Evolutionary conservation across 1,140 invertebrate genomes (phyloP), one percentile per base, ranked within the genome.

Genomic region (Dendrolimus punctatus): DNA sequence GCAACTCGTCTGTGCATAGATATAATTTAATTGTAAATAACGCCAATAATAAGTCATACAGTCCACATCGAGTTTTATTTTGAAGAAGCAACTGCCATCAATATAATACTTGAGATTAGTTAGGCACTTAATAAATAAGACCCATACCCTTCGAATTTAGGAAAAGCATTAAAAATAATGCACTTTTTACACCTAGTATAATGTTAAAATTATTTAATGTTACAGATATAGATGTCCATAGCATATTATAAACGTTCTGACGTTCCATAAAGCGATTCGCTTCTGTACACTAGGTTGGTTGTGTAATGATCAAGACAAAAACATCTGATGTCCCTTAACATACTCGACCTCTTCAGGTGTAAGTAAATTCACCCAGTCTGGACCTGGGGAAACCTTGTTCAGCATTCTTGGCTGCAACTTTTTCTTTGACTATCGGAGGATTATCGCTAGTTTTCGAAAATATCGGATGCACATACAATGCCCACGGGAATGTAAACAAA

Each of bases 301-400:
- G 87, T 84, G 53, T 92, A 92, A 51, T 88, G 80, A 51, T 91
- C 91, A 1, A 92, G 63, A 37, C 90, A 49, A 91, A 88, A 73
- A 90, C 91, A 60, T 92, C 90, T 0, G 86, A 80, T 8, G 79
- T 80, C 10, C 88, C 87, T 39, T 62, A 5, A 80, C 51, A 45
- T 68, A 66, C 38, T 69, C 52, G 5, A 73, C 46, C 56, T 79
- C 76, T 40, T 76, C 69, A 4, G 53, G 58, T 3, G 76, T 76
- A n/a, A n/a, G n/a, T n/a, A n/a, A 89, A 81, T n/a, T 68, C 65
- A 5, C 77, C 78, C 6, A 89, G 64, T 39, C 88, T 66, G 0
- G 85, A 87, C 52, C 68, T 65, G 36, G 62, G 44, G 48, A 75
- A 87, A 36, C 86, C 84, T 73, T 89, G 87, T 5, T 46, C 56